Base-by-base conservation (phyloP, 2,888 invertebrate species). In the Cryptosula pallasiana region DNA sequence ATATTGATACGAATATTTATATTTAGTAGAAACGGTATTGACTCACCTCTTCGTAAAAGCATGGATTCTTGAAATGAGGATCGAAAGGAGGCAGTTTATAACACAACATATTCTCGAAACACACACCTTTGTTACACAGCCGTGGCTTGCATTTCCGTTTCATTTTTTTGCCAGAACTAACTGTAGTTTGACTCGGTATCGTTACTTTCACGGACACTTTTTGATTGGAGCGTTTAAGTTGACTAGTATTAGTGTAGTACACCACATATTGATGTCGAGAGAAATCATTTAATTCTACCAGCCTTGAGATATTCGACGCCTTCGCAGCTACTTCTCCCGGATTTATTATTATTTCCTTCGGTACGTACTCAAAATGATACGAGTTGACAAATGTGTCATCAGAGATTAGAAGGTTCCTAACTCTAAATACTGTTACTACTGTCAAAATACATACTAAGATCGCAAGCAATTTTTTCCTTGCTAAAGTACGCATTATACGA, bases 51-150 rank as follows among this genome's bases (percentile, higher is more conserved):
- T 34, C 32, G 36, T 72, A 72, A 23, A 69, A 72, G 36, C 72
- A 72, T 20, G 72, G 72, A 27, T 72, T 72, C 69, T 72, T 72
- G 69, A 69, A 72, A 1, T 27, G 35, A 23, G 69, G 69, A 13
- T 69, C 63, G 5, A 72, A 71, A n/a, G 72, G 69, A n/a, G 72
- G 72, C 5, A 72, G 27, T 70, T 72, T 57, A 25, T 35, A 35
- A 29, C 69, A 69, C 13, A 69, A 29, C 69, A 69, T 69, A 29
- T 69, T 69, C 34, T 69, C 69, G n/a, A 69, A 69, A 29, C 69
- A 69, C 3, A 69, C 34, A 5, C 32, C 32, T 69, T 69, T 69
- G 34, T 20, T 27, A 25, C 69, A 69, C 25, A 23, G n/a, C n/a
- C 3, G 5, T 25, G 57, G 13, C 5, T 25, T 57, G 25, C 57